phyloP scores from a whole-genome alignment of 1,140 invertebrate species.

The Lethrus apterus region DNA sequence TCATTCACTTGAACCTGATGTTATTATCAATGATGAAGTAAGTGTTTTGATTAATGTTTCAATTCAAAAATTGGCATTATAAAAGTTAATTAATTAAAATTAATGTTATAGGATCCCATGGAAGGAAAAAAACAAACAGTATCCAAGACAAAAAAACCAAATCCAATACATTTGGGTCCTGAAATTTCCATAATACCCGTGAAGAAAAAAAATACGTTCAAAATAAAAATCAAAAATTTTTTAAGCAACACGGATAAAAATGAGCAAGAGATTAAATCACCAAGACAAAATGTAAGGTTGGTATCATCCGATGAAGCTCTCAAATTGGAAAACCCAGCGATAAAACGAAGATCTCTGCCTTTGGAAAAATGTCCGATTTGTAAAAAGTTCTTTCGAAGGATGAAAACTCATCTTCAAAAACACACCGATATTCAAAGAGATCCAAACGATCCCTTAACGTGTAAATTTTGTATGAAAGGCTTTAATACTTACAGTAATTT shows the following conservation, averaged over 20 bases:
- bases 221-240: slow-evolving; percentile 23
- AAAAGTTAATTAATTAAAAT: no score
- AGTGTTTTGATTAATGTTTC: no score
- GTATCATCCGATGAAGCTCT: slow-evolving; percentile 29
- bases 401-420: slow-evolving; percentile 36
- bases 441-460: slow-evolving; percentile 28
- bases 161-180: slow-evolving; percentile 15
- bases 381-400: slow-evolving; percentile 36
- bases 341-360: slow-evolving; percentile 33
- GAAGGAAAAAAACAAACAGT: background rate
- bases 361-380: slow-evolving; percentile 39
- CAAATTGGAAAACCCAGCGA: slow-evolving; percentile 26
- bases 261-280: slow-evolving; percentile 9
- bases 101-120: no score
- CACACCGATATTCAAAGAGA: slow-evolving; percentile 28
- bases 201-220: slow-evolving; percentile 22
- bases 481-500: slow-evolving; percentile 37
- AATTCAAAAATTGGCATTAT: no score
- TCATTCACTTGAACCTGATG: slow-evolving; percentile 29
- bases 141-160: background rate
- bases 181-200: slow-evolving; percentile 33
- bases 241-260: background rate
- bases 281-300: slow-evolving; percentile 24
- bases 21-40: slow-evolving; percentile 30
- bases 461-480: slow-evolving; percentile 32